phyloP scores from a whole-genome alignment of 2,113 vertebrate genomes.

The Buteo buteo region DNA sequence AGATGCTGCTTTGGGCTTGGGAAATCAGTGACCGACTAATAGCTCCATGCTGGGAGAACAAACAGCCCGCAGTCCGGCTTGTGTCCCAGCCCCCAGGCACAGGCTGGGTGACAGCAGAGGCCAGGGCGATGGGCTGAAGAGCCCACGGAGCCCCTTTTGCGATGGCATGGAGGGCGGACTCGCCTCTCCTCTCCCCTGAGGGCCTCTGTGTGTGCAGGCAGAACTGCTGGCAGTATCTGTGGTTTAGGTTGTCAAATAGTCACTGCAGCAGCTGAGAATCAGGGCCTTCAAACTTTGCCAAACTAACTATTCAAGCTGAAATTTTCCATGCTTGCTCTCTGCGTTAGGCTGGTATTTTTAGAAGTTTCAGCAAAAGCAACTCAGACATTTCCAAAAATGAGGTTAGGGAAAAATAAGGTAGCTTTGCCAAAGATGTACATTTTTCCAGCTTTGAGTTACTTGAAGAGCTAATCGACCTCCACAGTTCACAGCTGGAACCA shows the following conservation, averaged over 20 bases:
- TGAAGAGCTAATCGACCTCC: not conserved
- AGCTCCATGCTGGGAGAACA: not conserved
- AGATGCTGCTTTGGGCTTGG: accelerated
- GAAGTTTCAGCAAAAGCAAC: constrained; percentile 40
- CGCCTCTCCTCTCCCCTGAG: no score
- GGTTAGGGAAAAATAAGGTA: not conserved
- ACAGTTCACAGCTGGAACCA: not conserved
- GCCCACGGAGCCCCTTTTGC: accelerated
- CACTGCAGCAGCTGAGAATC: accelerated
- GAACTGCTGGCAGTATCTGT: accelerated
- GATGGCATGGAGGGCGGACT: not conserved
- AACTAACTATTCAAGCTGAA: not conserved
- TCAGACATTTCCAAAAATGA: constrained; percentile 6
- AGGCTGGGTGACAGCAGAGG: not conserved
- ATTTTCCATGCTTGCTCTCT: constrained; percentile 2
- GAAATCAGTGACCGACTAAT: accelerated
- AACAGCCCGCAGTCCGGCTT: accelerated
- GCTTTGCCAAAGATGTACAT: not conserved
- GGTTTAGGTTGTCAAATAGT: not conserved
- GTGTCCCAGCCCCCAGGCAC: accelerated
- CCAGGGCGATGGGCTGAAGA: not conserved
- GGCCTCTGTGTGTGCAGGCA: accelerated
- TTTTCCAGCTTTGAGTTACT: not conserved
- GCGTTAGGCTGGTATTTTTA: constrained; percentile 9
- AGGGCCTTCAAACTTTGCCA: not conserved